Evolutionary conservation across 2,113 vertebrate genomes (phyloP).

Genomic region (Chlorodrepanis virens): DNA sequence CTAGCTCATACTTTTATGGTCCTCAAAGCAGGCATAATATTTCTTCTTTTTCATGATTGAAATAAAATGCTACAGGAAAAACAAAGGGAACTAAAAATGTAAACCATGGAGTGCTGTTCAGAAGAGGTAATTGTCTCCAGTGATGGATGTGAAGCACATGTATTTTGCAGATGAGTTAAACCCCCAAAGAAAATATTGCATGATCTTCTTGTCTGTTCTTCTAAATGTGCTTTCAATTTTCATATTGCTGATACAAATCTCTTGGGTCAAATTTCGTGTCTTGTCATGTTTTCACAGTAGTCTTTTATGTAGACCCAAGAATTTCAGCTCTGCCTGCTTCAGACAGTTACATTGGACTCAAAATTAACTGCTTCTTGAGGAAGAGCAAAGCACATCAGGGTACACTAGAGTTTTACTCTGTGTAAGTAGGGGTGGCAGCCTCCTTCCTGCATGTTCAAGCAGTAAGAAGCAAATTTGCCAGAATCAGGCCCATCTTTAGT

Average conservation of each 20-base stretch:
- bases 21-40: not conserved
- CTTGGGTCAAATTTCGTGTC: not conserved
- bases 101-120: not conserved
- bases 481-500: not conserved
- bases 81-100: slow-evolving; percentile 10
- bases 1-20: not conserved
- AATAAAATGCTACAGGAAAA: slow-evolving; percentile 24
- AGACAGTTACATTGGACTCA: not conserved
- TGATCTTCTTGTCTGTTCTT: not conserved
- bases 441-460: not conserved
- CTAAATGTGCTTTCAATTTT: slow-evolving; percentile 45
- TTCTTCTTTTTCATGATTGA: not conserved
- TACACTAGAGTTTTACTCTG: not conserved
- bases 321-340: slow-evolving; percentile 14
- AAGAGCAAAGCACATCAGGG: not conserved
- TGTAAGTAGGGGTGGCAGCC: not conserved
- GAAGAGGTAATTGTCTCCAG: slow-evolving; percentile 37
- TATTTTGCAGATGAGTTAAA: slow-evolving; percentile 18
- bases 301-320: slow-evolving; percentile 33
- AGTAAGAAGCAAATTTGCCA: not conserved
- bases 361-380: not conserved
- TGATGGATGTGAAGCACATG: slow-evolving; percentile 18
- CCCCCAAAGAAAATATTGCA: not conserved
- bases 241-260: slow-evolving; percentile 14
- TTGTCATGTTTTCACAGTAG: slow-evolving; percentile 23